Evolutionary conservation across 92 coral and sea anemone genomes (phyloP).

Genomic region (Nematostella vectensis): DNA sequence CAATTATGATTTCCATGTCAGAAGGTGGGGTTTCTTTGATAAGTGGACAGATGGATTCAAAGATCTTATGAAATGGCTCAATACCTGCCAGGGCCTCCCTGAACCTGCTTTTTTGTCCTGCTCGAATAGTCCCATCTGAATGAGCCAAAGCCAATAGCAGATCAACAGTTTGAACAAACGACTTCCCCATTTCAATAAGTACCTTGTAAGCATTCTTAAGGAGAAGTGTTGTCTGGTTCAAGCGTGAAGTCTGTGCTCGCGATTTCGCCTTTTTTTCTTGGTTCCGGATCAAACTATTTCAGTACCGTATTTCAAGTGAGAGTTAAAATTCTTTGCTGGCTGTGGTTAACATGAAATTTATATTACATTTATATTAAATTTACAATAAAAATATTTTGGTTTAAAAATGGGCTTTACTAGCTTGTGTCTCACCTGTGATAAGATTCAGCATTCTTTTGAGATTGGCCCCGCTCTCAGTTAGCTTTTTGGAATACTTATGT

Average conservation of each 20-base stretch:
- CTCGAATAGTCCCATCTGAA: not conserved
- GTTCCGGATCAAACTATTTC: no score
- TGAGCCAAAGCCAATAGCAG: not conserved
- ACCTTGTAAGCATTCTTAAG: not conserved
- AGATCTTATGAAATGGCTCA: no score
- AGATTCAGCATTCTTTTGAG: not conserved
- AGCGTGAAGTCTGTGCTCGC: not conserved
- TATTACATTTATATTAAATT: no score
- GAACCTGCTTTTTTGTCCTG: not conserved
- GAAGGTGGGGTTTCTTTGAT: no score
- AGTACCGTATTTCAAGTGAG: no score
- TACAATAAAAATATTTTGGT: no score
- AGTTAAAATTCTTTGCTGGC: no score
- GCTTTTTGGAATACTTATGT: not conserved
- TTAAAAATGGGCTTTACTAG: no score
- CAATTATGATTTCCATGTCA: not conserved
- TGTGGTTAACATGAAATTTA: no score
- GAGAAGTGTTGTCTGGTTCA: not conserved
- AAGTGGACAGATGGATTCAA: not conserved
- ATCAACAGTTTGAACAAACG: not conserved
- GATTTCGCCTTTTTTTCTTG: not conserved
- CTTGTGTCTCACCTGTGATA: slow-evolving; percentile 1
- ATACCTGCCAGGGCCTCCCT: not conserved
- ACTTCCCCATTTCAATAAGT: not conserved
- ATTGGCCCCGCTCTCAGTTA: not conserved